A percentile compares a stretch with the other conserved stretches of the same genome.
Evolutionary conservation across 64 coral and sea anemone genomes (phyloP).

Genomic region (Cladopsammia gracilis): DNA sequence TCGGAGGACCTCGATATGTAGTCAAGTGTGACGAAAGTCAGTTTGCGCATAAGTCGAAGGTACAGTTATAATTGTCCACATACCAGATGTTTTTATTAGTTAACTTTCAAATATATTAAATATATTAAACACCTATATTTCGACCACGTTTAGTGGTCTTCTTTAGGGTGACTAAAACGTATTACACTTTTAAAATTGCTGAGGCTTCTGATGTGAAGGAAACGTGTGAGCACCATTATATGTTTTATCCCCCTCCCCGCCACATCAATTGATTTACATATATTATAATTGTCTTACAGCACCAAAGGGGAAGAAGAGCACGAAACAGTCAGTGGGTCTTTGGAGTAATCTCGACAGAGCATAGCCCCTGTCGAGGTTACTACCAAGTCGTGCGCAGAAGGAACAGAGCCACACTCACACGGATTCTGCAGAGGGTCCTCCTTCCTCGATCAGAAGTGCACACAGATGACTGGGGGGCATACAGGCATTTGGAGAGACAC

Average conservation of each 20-base stretch:
- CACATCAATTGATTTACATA: too few species aligned
- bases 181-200: too few species aligned
- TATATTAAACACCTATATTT: neutral
- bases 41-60: slow-evolving; percentile 49
- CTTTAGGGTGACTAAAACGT: too few species aligned
- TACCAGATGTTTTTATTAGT: neutral
- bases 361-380: slow-evolving; percentile 12
- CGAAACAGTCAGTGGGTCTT: slow-evolving; percentile 6
- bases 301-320: slow-evolving; percentile 17
- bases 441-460: slow-evolving; percentile 27
- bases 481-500: neutral
- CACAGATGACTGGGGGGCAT: slow-evolving; percentile 30
- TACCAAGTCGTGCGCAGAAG: slow-evolving; percentile 16
- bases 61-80: too few species aligned
- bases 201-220: neutral
- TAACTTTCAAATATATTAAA: neutral
- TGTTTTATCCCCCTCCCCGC: too few species aligned
- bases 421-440: slow-evolving; percentile 15
- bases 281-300: neutral
- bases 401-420: neutral
- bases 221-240: too few species aligned
- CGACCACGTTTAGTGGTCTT: neutral
- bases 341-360: neutral
- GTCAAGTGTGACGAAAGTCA: slow-evolving; percentile 49
- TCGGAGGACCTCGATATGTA: neutral